phyloP scores from a whole-genome alignment of 1,140 invertebrate genomes.

The Trichonephila clavata region DNA sequence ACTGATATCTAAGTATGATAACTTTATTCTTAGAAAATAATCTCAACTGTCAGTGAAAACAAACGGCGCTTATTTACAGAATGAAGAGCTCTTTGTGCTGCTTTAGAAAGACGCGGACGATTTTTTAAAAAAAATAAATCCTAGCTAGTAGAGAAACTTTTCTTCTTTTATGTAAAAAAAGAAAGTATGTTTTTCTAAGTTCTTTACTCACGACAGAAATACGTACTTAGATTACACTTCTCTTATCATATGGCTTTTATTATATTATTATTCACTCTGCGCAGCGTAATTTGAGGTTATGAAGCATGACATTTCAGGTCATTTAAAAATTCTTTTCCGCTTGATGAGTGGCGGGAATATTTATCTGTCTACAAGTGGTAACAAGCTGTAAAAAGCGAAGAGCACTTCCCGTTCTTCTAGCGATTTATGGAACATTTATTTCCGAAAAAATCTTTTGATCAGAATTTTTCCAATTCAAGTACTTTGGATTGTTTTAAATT shows the following conservation, averaged over 20 bases:
- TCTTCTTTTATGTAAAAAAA: neutral
- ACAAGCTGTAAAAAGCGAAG: neutral
- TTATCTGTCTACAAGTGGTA: conserved; percentile 1
- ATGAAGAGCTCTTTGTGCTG: neutral
- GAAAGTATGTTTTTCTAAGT: neutral
- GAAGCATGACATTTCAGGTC: conserved; percentile 47
- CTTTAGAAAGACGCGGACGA: neutral
- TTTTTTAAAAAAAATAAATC: neutral
- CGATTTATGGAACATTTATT: neutral
- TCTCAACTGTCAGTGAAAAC: neutral
- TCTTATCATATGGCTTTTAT: neutral
- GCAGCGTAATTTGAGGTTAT: conserved; percentile 33
- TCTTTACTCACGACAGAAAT: conserved; percentile 29
- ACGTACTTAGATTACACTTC: conserved; percentile 24
- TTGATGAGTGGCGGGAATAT: conserved; percentile 15
- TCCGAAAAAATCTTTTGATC: no score
- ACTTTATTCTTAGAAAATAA: conserved; percentile 31
- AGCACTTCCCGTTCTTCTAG: neutral
- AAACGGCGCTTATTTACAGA: neutral
- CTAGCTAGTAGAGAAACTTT: neutral
- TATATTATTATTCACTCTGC: conserved; percentile 15
- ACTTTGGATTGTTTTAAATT: no score
- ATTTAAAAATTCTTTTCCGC: conserved; percentile 64
- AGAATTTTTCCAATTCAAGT: no score
- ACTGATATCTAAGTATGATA: conserved; percentile 10